phyloP scores from a whole-genome alignment of 2,797 vertebrate species.

The Pseudocheirus occidentalis region DNA sequence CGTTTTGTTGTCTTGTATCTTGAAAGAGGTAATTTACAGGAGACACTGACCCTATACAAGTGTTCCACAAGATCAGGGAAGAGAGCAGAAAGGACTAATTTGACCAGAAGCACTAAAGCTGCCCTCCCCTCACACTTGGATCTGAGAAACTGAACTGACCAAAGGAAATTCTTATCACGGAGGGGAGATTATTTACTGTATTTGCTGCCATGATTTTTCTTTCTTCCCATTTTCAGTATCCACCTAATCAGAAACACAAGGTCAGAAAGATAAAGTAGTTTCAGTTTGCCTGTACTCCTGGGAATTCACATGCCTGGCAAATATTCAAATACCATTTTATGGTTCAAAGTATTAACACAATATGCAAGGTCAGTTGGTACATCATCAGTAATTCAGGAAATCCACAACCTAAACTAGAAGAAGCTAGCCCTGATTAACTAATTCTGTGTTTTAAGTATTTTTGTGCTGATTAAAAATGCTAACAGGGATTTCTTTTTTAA shows the following conservation, averaged over 20 bases:
- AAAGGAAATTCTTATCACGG: neutral
- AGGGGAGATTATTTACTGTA: neutral
- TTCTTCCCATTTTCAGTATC: conserved; percentile 25
- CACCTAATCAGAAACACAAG: conserved; percentile 55
- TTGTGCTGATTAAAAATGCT: neutral
- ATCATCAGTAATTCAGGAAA: neutral
- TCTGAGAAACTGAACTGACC: neutral
- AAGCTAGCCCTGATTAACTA: neutral
- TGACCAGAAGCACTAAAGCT: neutral
- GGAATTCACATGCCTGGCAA: conserved; percentile 54
- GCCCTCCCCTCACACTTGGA: neutral
- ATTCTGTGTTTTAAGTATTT: neutral
- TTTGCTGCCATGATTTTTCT: conserved; percentile 5
- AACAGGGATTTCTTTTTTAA: neutral
- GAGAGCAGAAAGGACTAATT: neutral
- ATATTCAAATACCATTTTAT: neutral
- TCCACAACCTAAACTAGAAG: neutral
- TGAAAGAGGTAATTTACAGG: neutral
- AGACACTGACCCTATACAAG: neutral
- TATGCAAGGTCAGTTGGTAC: neutral
- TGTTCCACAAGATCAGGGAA: neutral
- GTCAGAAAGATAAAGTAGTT: conserved; percentile 65
- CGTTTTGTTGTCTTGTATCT: neutral
- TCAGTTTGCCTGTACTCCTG: conserved; percentile 10
- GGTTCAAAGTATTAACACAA: neutral